A percentile compares a stretch with the other conserved stretches of the same genome.
These are phyloP conservation scores for Cryptocephalus moraei DNA, from an alignment of 2,888 invertebrate genomes.

Conservation along the genomic window DNA sequence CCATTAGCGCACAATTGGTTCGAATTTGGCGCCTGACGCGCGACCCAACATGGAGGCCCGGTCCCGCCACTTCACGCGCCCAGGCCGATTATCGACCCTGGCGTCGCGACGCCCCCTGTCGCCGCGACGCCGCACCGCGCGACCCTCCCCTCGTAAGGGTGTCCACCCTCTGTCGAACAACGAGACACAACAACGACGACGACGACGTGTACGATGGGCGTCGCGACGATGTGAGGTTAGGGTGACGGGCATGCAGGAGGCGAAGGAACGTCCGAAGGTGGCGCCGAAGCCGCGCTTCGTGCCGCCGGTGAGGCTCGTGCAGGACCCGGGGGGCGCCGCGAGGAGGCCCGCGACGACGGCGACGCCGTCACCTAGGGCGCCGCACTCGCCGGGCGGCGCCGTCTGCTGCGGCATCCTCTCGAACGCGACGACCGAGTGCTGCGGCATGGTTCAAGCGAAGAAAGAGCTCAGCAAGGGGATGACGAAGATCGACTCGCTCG, in stretches of 20 bases:
- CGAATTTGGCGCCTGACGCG: too few relatives aligned
- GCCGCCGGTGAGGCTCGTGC: slow-evolving; percentile 34
- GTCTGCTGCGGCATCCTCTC: slow-evolving; percentile 39
- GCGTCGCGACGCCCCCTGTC: too few relatives aligned
- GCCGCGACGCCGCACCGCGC: too few relatives aligned
- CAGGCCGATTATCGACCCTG: too few relatives aligned
- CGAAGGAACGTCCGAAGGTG: slow-evolving; percentile 27
- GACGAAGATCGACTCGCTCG: slow-evolving; percentile 36
- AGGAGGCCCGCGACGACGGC: slow-evolving; percentile 26
- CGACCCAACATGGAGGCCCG: too few relatives aligned
- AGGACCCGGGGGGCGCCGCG: slow-evolving; percentile 12
- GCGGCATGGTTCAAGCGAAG: slow-evolving; percentile 35
- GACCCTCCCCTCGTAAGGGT: too few relatives aligned
- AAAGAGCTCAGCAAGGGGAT: slow-evolving; percentile 32
- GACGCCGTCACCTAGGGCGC: slow-evolving; percentile 27
- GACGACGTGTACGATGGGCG: too few relatives aligned
- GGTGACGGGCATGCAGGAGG: slow-evolving; percentile 33
- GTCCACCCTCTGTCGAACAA: too few relatives aligned
- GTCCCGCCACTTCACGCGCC: too few relatives aligned
- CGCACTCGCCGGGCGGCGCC: slow-evolving; percentile 36
- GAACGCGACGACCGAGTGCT: slow-evolving; percentile 37
- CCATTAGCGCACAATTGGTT: too few relatives aligned
- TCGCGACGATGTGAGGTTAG: neutral
- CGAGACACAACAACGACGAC: too few relatives aligned
- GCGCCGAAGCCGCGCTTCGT: slow-evolving; percentile 38